Percentiles rank a stretch among this genome's conserved stretches.
Conservation (phyloP, 1,140 invertebrate species). For the Zaprionus ghesquierei region DNA sequence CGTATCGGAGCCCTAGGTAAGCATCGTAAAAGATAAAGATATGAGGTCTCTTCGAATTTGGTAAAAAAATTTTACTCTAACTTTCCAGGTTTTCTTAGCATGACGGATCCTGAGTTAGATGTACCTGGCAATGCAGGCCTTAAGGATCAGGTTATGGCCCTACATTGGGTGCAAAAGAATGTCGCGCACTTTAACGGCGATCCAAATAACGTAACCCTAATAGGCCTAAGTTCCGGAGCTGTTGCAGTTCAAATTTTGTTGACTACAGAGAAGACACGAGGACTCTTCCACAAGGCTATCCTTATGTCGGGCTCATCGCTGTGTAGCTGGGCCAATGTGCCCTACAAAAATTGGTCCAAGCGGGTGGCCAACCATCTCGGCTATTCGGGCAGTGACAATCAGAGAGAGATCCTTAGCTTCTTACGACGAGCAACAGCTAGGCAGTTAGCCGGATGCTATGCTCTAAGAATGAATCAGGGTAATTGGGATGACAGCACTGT, state of each 20-base stretch:
- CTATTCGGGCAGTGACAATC: conserved; percentile 67
- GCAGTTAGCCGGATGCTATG: conserved; percentile 10
- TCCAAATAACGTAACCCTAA: conserved; percentile 69
- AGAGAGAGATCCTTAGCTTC: conserved; percentile 75
- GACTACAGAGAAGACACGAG: conserved; percentile 71
- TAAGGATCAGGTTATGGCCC: conserved; percentile 82
- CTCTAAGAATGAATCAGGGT: background rate
- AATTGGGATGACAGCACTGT: conserved; percentile 28
- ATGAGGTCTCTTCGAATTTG: too few species aligned
- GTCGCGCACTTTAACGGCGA: conserved; percentile 78
- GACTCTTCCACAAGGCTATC: conserved; percentile 86
- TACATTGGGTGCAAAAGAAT: conserved; percentile 80
- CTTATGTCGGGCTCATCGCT: conserved; percentile 84
- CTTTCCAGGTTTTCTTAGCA: conserved; percentile 61
- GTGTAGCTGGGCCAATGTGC: conserved; percentile 63
- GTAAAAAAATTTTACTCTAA: background rate
- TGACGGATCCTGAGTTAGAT: conserved; percentile 70
- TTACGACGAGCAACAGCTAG: conserved; percentile 51
- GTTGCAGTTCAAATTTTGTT: conserved; percentile 59
- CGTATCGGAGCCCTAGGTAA: conserved; percentile 85
- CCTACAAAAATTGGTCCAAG: conserved; percentile 35
- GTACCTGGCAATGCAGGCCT: conserved; percentile 80
- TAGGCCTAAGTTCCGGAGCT: conserved; percentile 79
- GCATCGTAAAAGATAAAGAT: conserved; percentile 11
- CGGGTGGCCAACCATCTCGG: conserved; percentile 56